Conservation (phyloP, 2,113 vertebrate genomes). For the Pteronura brasiliensis region DNA sequence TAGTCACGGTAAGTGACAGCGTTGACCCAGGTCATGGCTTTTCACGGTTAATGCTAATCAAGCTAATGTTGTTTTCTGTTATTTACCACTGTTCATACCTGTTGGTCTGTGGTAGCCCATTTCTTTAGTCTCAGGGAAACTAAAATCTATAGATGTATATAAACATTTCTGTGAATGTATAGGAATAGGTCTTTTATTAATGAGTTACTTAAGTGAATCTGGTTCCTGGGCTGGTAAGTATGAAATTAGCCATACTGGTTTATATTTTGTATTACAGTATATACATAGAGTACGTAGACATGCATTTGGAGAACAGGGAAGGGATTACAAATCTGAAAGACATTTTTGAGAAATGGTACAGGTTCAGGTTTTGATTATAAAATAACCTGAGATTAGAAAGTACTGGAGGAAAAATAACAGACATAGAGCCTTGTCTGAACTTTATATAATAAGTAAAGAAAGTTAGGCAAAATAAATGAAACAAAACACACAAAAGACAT, state of each 20-base stretch:
- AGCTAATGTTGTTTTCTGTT: neutral
- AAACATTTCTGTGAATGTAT: neutral
- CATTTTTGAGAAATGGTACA: neutral
- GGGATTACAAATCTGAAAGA: neutral
- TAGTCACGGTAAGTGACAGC: neutral
- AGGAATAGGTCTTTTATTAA: neutral
- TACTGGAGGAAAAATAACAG: constrained; percentile 17
- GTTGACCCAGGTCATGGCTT: neutral
- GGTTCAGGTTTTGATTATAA: neutral
- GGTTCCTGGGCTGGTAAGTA: neutral
- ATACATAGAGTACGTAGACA: neutral
- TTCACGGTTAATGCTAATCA: neutral
- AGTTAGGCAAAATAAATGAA: constrained; percentile 30
- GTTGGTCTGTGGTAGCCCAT: neutral
- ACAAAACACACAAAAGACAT: neutral
- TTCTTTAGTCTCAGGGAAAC: neutral
- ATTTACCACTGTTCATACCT: neutral
- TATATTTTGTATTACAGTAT: neutral
- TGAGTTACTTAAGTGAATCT: neutral
- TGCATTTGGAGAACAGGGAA: neutral
- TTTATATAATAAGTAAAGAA: neutral
- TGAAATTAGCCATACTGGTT: neutral
- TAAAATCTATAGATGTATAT: neutral
- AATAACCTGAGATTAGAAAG: neutral
- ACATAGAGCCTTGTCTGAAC: neutral